Base-by-base conservation (phyloP, 2,797 vertebrate species). In the Chromis chromis region DNA sequence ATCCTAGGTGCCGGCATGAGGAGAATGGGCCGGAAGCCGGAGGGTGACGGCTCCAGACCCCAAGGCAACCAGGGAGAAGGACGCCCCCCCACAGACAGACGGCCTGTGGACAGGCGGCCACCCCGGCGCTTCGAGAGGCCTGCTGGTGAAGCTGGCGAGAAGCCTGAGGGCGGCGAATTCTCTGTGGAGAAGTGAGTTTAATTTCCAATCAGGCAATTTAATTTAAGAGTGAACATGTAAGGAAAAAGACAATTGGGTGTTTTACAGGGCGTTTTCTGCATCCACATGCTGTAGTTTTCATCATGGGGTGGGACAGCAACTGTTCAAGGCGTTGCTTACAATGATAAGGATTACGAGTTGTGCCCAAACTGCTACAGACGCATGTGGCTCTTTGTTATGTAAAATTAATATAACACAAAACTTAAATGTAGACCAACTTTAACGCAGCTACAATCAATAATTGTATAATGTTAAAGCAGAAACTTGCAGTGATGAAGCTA, bases 131-230 rank as follows among this genome's bases (percentile, higher is more conserved):
- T 93, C 5, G 97, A 98, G 61, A 97, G 96, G 76, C 96, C 97
- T 13, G 89, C 94, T 16, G 89, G 91, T 4, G 92, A 92, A 0
- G 95, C 95, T 40, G 87, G 78, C n/a, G 97, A 99, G 55, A 99
- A 99, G 87, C 96, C 96, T 1, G 98, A 99, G 92, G 96, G 96
- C 56, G 97, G 96, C 56, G 97, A 99, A 70, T 98, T 98, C 89
- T 98, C 98, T 4, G 96, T 97, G 82, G 98, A 99, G 73, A 98
- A 97, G 98, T 98, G 92, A 96, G 95, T 93, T 71, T 0, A 3
- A 2, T 21, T 54, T 56, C 17, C 8, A 21, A 36, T 42, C 0
- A 22, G 1, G 28, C 4, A 11, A 48, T 70, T 64, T 21, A 36
- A 25, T 33, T 49, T 0, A 49, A 8, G 0, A 21, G 7, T 11